Conservation (phyloP, 2,888 invertebrate species). For the Cyrtodaria siliqua region DNA sequence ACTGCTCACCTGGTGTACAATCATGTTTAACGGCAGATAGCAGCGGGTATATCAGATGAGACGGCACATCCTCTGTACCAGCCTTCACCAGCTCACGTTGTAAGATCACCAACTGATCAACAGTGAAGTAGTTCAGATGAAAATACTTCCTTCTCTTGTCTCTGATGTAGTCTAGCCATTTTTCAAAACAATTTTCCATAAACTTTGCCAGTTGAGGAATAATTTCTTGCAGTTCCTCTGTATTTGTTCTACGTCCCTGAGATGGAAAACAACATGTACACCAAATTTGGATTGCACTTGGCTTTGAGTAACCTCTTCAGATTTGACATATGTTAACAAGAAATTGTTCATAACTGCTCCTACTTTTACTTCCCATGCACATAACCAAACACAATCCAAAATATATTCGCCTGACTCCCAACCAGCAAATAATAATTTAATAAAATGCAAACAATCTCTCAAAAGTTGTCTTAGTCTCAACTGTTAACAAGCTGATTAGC, state of each 20-base stretch:
- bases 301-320: too few species aligned
- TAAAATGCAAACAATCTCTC: too few species aligned
- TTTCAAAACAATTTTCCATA: slow-evolving; percentile 71
- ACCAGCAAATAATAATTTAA: too few species aligned
- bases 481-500: too few species aligned
- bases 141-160: slow-evolving; percentile 65
- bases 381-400: too few species aligned
- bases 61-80: slow-evolving; percentile 50
- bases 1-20: slow-evolving; percentile 52
- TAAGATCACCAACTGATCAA: slow-evolving; percentile 80
- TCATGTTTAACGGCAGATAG: slow-evolving; percentile 68
- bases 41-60: slow-evolving; percentile 66
- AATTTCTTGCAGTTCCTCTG: slow-evolving; percentile 62
- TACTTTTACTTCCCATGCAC: too few species aligned
- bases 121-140: slow-evolving; percentile 78
- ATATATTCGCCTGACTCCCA: too few species aligned
- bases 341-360: too few species aligned
- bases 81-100: slow-evolving; percentile 74
- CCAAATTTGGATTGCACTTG: too few species aligned
- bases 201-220: slow-evolving; percentile 72
- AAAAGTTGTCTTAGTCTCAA: too few species aligned
- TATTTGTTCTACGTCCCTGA: slow-evolving; percentile 47
- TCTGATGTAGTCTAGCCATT: slow-evolving; percentile 74
- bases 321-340: too few species aligned
- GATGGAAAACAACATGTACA: slow-evolving; percentile 4